phyloP scores from a whole-genome alignment of 2,888 invertebrate species.

The Sinodicranocentrus sp. region DNA sequence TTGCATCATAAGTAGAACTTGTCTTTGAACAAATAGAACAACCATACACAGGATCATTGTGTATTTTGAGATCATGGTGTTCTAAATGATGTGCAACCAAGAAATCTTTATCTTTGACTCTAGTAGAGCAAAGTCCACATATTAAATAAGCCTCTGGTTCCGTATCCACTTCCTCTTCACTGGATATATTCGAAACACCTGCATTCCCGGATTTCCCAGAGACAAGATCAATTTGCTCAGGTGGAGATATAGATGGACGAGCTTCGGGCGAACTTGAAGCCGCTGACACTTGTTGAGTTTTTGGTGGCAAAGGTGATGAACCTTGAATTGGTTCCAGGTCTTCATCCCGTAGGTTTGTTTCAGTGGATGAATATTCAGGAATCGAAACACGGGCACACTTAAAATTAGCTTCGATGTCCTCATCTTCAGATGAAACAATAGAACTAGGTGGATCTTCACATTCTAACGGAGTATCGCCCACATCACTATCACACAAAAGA shows the following conservation, averaged over 20 bases:
- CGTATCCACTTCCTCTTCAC: slow-evolving; percentile 8
- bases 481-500: slow-evolving; percentile 4
- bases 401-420: background rate
- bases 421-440: slow-evolving; percentile 30
- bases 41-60: slow-evolving; percentile 49
- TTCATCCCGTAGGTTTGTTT: slow-evolving; percentile 13
- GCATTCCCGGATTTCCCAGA: background rate
- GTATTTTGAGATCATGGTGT: slow-evolving; percentile 23
- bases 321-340: slow-evolving; percentile 32
- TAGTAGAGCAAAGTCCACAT: slow-evolving; percentile 27
- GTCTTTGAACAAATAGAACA: slow-evolving; percentile 70
- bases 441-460: slow-evolving; percentile 46
- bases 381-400: background rate
- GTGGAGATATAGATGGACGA: background rate
- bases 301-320: slow-evolving; percentile 8
- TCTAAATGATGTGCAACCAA: slow-evolving; percentile 43
- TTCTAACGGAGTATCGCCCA: slow-evolving; percentile 37
- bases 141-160: slow-evolving; percentile 21
- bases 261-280: background rate
- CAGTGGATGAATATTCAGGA: slow-evolving; percentile 30
- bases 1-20: slow-evolving; percentile 65
- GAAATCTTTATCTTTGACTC: slow-evolving; percentile 32
- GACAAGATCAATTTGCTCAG: background rate
- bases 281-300: background rate
- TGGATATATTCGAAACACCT: too few relatives aligned